These are phyloP conservation scores for Lochmaea capreae DNA, from an alignment of 2,888 invertebrate genomes.

Conservation along the genomic window DNA sequence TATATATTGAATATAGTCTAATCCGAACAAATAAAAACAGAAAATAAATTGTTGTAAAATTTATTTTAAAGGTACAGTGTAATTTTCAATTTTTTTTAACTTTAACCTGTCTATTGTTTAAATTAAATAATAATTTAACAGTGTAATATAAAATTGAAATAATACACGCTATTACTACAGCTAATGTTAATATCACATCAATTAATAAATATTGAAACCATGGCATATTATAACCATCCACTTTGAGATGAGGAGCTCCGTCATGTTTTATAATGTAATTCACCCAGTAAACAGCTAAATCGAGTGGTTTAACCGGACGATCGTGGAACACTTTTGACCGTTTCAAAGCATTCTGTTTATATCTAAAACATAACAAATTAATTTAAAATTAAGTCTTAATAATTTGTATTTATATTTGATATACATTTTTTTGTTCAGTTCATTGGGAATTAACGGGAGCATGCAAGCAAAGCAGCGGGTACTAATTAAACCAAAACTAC, in stretches of 20 bases:
- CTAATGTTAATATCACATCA: constrained; percentile 65
- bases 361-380: constrained; percentile 11
- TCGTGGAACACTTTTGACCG: constrained; percentile 68
- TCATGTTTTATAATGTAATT: constrained; percentile 72
- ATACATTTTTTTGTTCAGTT: too few relatives aligned
- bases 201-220: constrained; percentile 68
- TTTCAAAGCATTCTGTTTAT: constrained; percentile 46
- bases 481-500: too few relatives aligned
- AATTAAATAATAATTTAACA: not conserved
- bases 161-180: too few relatives aligned
- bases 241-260: constrained; percentile 68
- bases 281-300: constrained; percentile 74
- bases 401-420: too few relatives aligned
- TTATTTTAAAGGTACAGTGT: not conserved
- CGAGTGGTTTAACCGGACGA: constrained; percentile 69
- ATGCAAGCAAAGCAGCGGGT: too few relatives aligned
- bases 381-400: too few relatives aligned
- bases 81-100: not conserved
- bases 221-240: constrained; percentile 69
- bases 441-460: too few relatives aligned
- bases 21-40: not conserved
- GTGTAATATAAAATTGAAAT: not conserved
- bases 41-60: not conserved
- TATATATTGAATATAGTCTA: too few relatives aligned
- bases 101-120: not conserved